These are phyloP conservation scores for Byasa hedistus DNA, from an alignment of 2,888 invertebrate species.

Conservation along the genomic window DNA sequence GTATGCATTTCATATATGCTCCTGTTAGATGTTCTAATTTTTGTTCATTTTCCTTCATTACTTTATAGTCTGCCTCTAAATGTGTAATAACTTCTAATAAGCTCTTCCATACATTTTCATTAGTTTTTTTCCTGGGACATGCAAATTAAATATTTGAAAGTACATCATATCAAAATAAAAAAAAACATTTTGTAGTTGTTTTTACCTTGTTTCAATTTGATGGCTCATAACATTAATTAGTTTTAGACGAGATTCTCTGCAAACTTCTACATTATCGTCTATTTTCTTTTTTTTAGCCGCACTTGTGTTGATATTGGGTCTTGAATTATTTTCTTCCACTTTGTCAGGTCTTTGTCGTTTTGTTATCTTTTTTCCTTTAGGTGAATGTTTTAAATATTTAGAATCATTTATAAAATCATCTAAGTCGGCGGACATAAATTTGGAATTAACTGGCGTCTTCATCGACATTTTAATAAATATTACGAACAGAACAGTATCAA, in stretches of 20 bases:
- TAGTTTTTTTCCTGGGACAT: constrained; percentile 55
- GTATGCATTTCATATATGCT: constrained; percentile 59
- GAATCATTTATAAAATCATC: constrained; percentile 54
- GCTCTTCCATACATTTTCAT: constrained; percentile 50
- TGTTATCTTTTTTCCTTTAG: constrained; percentile 48
- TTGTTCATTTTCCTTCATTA: constrained; percentile 65
- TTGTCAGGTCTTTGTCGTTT: constrained; percentile 47
- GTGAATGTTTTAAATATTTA: constrained; percentile 52
- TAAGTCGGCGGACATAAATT: constrained; percentile 53
- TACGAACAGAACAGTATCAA: constrained; percentile 6
- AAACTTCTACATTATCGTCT: constrained; percentile 44
- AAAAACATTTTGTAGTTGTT: neutral
- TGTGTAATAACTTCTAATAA: constrained; percentile 53
- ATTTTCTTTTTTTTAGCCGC: constrained; percentile 54
- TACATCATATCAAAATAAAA: neutral
- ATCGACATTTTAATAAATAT: constrained; percentile 43
- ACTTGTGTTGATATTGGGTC: constrained; percentile 33
- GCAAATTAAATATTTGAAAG: neutral
- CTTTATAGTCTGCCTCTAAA: constrained; percentile 58
- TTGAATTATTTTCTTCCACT: constrained; percentile 50
- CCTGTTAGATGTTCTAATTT: constrained; percentile 60
- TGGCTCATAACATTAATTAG: constrained; percentile 54
- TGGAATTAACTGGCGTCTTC: constrained; percentile 52
- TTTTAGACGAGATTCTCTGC: constrained; percentile 58
- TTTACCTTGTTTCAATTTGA: constrained; percentile 59